Evolutionary conservation across 2,888 invertebrate species (phyloP).

Genomic region (Furcula furcula): DNA sequence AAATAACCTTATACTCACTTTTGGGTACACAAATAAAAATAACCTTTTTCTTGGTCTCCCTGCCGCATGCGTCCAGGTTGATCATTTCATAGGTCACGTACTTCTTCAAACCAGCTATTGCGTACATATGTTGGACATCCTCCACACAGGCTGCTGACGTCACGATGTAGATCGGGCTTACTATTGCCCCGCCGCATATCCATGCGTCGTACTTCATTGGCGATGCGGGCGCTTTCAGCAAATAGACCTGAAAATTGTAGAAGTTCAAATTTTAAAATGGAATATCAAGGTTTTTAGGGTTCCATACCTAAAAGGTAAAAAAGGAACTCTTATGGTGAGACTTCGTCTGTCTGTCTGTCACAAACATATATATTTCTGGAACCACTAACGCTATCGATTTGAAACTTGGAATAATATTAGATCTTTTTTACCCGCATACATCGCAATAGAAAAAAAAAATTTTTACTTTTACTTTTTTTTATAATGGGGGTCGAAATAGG

Average conservation of each 20-base stretch:
- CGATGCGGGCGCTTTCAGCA: constrained; percentile 25
- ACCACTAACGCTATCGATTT: no score
- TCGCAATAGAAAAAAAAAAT: no score
- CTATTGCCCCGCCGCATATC: constrained; percentile 42
- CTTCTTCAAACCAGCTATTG: constrained; percentile 38
- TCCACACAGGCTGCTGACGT: constrained; percentile 44
- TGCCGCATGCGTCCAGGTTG: constrained; percentile 34
- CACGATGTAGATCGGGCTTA: constrained; percentile 22
- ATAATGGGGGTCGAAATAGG: no score
- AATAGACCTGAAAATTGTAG: constrained; percentile 27
- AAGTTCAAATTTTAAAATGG: background rate
- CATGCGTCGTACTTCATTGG: constrained; percentile 29
- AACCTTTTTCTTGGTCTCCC: constrained; percentile 40
- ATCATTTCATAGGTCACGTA: constrained; percentile 32
- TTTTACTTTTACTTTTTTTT: no score
- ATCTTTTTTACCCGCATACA: no score
- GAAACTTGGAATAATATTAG: no score
- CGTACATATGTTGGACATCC: constrained; percentile 37
- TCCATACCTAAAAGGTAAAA: no score
- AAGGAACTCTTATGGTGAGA: no score
- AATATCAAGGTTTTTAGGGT: no score
- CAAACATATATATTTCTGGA: no score
- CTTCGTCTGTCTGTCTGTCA: no score
- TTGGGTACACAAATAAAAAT: constrained; percentile 40
- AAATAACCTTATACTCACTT: no score